Evolutionary conservation across 2,797 vertebrate species (phyloP).

Genomic region (Tolypeutes matacus): DNA sequence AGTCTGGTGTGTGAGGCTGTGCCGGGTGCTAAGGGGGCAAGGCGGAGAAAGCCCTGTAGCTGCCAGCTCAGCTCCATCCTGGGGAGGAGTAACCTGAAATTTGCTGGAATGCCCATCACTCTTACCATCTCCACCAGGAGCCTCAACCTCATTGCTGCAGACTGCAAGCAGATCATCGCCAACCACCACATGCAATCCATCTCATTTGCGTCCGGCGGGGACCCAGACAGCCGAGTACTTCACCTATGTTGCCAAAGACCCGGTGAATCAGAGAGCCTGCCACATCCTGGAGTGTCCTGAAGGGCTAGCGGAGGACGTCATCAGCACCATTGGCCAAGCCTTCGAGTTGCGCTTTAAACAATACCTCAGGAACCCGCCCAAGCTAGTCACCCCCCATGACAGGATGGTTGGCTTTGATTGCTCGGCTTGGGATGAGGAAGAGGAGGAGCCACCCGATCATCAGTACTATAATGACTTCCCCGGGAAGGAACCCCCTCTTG

Average conservation of each 20-base stretch:
- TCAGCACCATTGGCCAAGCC: conserved; percentile 98
- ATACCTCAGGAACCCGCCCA: conserved; percentile 98
- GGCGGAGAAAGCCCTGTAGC: conserved; percentile 96
- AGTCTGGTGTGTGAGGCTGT: conserved; percentile 98
- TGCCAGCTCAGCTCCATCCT: conserved; percentile 95
- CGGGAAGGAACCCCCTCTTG: conserved; percentile 96
- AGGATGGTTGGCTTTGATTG: conserved; percentile 99
- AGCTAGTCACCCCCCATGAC: conserved; percentile 97
- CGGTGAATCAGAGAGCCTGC: conserved; percentile 99
- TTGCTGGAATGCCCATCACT: conserved; percentile 98
- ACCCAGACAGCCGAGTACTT: conserved; percentile 99
- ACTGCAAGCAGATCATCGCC: conserved; percentile 99
- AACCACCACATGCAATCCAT: conserved; percentile 99
- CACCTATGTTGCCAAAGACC: conserved; percentile 99
- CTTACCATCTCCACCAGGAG: conserved; percentile 98
- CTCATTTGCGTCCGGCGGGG: conserved; percentile 98
- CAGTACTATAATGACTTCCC: conserved; percentile 99
- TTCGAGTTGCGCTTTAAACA: conserved; percentile 99
- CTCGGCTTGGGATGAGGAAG: conserved; percentile 99
- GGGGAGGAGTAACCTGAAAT: conserved; percentile 98
- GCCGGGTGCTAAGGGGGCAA: conserved; percentile 96
- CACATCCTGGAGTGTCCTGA: conserved; percentile 98
- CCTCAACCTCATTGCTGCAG: conserved; percentile 97
- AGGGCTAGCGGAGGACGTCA: conserved; percentile 97
- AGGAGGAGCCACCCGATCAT: conserved; percentile 94